phyloP scores from a whole-genome alignment of 37 sponge, comb jelly and placozoan species.

The Aphrocallistes beatrix region DNA sequence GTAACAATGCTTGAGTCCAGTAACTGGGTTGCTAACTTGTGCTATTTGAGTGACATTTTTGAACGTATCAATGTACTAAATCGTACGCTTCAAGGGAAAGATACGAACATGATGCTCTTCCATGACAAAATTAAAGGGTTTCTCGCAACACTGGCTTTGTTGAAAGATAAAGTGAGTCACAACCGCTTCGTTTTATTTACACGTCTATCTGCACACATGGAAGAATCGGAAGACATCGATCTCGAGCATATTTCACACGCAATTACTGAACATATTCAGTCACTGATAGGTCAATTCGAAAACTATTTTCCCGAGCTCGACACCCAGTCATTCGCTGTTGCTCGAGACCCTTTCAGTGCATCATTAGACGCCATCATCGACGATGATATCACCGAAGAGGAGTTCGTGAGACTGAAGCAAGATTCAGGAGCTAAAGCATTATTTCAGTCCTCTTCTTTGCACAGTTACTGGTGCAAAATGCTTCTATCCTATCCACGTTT shows the following conservation, averaged over 20 bases:
- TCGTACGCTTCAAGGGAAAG: too few relatives aligned
- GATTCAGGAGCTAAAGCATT: not conserved
- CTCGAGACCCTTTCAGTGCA: constrained; percentile 19
- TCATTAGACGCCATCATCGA: not conserved
- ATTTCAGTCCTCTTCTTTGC: not conserved
- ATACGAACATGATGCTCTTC: not conserved
- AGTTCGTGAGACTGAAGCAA: constrained; percentile 15
- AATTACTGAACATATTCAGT: constrained; percentile 10
- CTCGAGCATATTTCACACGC: not conserved
- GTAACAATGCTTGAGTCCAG: too few relatives aligned
- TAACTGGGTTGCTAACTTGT: too few relatives aligned
- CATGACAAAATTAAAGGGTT: not conserved
- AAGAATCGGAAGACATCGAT: constrained; percentile 6
- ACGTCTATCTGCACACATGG: not conserved
- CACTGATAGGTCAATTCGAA: constrained; percentile 4
- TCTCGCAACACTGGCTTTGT: constrained; percentile 15
- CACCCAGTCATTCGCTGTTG: not conserved
- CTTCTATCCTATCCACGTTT: not conserved
- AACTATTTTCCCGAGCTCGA: not conserved
- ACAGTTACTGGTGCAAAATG: not conserved
- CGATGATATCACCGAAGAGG: constrained; percentile 19
- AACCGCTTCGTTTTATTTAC: not conserved
- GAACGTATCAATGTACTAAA: too few relatives aligned
- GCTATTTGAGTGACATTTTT: too few relatives aligned
- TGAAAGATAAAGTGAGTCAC: constrained; percentile 16